These are phyloP conservation scores for Phania funesta DNA, from an alignment of 2,888 invertebrate genomes.

Conservation along the genomic window DNA sequence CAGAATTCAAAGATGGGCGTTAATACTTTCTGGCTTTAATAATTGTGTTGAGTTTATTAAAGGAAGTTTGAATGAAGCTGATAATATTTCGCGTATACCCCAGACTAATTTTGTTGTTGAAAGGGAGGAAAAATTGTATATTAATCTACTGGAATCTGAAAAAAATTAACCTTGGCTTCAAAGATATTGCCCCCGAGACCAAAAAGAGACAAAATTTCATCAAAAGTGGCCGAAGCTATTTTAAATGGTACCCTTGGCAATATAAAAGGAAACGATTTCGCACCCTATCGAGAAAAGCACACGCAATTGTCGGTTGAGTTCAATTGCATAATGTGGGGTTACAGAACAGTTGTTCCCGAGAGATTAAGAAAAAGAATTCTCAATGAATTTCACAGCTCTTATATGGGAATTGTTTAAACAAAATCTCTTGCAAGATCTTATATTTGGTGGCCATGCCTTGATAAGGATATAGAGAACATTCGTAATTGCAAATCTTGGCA, in stretches of 20 bases:
- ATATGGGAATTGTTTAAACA: constrained; percentile 44
- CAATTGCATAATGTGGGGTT: constrained; percentile 5
- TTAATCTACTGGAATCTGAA: neutral
- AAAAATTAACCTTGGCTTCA: neutral
- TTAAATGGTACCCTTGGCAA: constrained; percentile 14
- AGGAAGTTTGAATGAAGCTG: constrained; percentile 18
- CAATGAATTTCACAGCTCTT: constrained; percentile 19
- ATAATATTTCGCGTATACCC: constrained; percentile 29
- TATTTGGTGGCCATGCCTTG: constrained; percentile 65
- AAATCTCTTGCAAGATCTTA: constrained; percentile 56
- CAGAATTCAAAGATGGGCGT: constrained; percentile 19
- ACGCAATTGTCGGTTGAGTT: constrained; percentile 70
- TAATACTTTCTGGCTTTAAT: constrained; percentile 27
- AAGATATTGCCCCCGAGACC: neutral
- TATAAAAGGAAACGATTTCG: constrained; percentile 30
- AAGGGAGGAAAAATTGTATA: neutral
- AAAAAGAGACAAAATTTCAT: neutral
- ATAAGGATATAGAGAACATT: constrained; percentile 48
- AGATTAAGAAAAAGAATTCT: neutral
- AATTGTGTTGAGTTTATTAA: constrained; percentile 14
- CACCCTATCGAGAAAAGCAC: constrained; percentile 65
- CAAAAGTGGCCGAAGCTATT: neutral
- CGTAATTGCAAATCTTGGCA: no score
- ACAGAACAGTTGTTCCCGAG: neutral
- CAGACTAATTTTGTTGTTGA: neutral